Percentiles rank a stretch among this genome's conserved stretches.
Conservation (phyloP, 2,888 invertebrate genomes). For the Drosophila anomelani region DNA sequence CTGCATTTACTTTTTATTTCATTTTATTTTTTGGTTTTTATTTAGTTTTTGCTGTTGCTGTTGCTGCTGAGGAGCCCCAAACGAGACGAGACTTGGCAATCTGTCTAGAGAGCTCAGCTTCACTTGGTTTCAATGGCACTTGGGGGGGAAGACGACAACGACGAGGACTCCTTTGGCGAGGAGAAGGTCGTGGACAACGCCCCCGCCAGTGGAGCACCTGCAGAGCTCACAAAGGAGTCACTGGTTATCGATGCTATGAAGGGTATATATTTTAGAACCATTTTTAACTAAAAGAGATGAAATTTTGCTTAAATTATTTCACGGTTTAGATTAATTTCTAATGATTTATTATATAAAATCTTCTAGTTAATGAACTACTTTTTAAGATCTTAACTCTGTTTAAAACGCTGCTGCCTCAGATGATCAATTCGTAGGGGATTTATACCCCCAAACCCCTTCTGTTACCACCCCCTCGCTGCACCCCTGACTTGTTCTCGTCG, state of each 20-base stretch:
- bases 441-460: conserved; percentile 9
- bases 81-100: conserved; percentile 80
- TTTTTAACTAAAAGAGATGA: too few relatives aligned
- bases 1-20: conserved; percentile 37
- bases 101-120: conserved; percentile 81
- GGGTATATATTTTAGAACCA: too few relatives aligned
- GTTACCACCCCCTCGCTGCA: background rate
- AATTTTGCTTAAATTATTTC: too few relatives aligned
- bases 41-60: conserved; percentile 39
- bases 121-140: conserved; percentile 80
- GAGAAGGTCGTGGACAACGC: conserved; percentile 69
- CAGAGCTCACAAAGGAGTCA: conserved; percentile 5
- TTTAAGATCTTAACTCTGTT: background rate
- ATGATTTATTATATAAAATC: background rate
- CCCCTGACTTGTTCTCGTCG: conserved; percentile 38
- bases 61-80: conserved; percentile 1
- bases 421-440: conserved; percentile 75
- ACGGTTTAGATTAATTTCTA: background rate
- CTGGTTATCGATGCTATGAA: background rate
- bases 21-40: conserved; percentile 28
- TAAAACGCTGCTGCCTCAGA: conserved; percentile 57
- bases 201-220: conserved; percentile 49
- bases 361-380: background rate
- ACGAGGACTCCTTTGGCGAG: conserved; percentile 71
- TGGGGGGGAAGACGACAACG: conserved; percentile 35